A percentile compares a stretch with the other conserved stretches of the same genome.
Evolutionary conservation across 2,113 vertebrate species (phyloP).

Genomic region (Rallus limicola): DNA sequence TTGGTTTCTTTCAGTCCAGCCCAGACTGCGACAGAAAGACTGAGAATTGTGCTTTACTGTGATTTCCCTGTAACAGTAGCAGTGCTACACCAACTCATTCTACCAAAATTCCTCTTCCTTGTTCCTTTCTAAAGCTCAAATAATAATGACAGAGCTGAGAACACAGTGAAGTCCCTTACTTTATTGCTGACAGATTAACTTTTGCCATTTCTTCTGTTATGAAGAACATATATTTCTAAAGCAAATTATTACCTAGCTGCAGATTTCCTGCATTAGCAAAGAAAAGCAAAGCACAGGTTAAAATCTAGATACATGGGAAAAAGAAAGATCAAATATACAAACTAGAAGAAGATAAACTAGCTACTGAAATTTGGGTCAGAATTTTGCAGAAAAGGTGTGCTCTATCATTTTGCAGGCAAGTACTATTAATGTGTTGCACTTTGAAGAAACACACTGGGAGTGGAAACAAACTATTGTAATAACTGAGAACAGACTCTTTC

Average conservation of each 20-base stretch:
- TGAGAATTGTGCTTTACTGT: neutral
- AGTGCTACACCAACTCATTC: neutral
- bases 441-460: neutral
- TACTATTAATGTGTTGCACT: neutral
- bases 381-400: neutral
- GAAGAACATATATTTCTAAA: neutral
- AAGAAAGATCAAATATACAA: neutral
- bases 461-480: neutral
- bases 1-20: neutral
- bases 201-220: neutral
- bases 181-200: neutral
- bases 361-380: neutral
- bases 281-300: neutral
- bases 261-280: neutral
- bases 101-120: neutral
- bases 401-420: neutral
- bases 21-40: accelerated
- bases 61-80: neutral
- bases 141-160: neutral
- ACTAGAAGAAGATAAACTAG: neutral
- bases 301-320: neutral
- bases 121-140: neutral
- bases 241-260: neutral
- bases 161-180: neutral
- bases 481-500: neutral